phyloP scores from a whole-genome alignment of 2,113 vertebrate genomes.

The Sula dactylatra region DNA sequence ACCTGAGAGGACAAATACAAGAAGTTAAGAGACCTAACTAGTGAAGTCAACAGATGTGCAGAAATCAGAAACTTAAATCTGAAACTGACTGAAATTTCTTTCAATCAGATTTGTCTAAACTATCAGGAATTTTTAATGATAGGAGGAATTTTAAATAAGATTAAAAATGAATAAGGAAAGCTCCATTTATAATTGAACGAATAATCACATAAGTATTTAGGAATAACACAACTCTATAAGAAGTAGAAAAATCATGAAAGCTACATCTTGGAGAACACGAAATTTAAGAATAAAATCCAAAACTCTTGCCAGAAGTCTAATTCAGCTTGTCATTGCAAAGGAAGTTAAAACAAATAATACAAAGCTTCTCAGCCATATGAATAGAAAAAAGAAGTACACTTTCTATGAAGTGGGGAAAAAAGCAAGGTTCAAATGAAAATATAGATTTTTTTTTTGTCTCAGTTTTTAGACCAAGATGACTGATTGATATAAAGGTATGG shows the following conservation, averaged over 20 bases:
- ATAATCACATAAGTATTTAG: neutral
- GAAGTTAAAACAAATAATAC: neutral
- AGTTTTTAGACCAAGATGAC: neutral
- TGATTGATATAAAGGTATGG: neutral
- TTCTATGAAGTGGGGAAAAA: neutral
- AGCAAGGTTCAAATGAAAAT: neutral
- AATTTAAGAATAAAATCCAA: constrained; percentile 1
- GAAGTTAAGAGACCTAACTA: neutral
- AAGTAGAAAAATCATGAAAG: neutral
- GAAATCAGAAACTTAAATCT: neutral
- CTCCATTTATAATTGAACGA: neutral
- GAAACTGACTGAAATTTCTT: neutral
- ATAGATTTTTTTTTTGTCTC: neutral
- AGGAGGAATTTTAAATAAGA: neutral
- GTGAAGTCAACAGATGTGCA: neutral
- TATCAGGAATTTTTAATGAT: neutral
- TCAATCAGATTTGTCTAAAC: neutral
- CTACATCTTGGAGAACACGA: neutral
- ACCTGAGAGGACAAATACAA: neutral
- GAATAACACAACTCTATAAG: neutral
- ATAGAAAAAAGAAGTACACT: neutral
- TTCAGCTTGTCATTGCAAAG: neutral
- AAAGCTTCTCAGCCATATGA: neutral
- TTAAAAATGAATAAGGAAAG: neutral
- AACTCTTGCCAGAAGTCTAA: neutral